Evolutionary conservation across 1,140 invertebrate species (phyloP).

Genomic region (Drosophila kikkawai): DNA sequence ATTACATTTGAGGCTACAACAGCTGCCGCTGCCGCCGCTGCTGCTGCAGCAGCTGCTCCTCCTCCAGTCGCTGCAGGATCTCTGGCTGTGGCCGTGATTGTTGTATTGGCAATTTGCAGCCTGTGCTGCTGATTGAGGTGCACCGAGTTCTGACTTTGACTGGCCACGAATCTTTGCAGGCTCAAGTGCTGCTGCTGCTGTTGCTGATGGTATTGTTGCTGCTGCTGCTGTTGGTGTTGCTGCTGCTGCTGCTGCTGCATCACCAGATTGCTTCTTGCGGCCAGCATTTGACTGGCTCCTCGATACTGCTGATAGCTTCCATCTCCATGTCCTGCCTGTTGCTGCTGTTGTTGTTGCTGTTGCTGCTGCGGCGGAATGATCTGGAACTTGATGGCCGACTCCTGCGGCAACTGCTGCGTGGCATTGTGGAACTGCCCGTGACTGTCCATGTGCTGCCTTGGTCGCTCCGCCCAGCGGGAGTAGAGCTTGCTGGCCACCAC

Average conservation of each 20-base stretch:
- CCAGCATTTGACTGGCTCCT: slow-evolving; percentile 72
- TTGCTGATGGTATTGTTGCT: slow-evolving; percentile 64
- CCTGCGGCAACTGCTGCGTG: slow-evolving; percentile 76
- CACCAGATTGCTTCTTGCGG: slow-evolving; percentile 74
- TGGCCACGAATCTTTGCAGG: slow-evolving; percentile 77
- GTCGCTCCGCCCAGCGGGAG: slow-evolving; percentile 81
- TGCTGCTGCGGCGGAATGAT: slow-evolving; percentile 83
- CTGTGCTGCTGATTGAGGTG: slow-evolving; percentile 81
- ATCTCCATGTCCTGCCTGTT: slow-evolving; percentile 47
- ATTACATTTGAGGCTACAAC: slow-evolving; percentile 57
- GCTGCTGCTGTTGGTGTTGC: slow-evolving; percentile 50
- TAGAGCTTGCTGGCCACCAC: slow-evolving; percentile 83
- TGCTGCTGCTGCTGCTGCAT: slow-evolving; percentile 72
- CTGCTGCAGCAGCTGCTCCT: slow-evolving; percentile 36
- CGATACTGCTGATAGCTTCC: slow-evolving; percentile 75
- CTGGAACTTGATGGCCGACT: slow-evolving; percentile 84
- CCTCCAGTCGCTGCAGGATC: slow-evolving; percentile 41
- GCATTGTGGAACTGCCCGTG: slow-evolving; percentile 72
- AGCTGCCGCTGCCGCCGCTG: slow-evolving; percentile 35
- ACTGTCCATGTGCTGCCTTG: slow-evolving; percentile 68
- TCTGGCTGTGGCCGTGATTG: slow-evolving; percentile 77
- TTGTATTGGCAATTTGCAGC: slow-evolving; percentile 82
- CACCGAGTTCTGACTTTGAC: slow-evolving; percentile 62
- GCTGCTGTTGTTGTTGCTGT: slow-evolving; percentile 55
- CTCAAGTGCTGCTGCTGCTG: slow-evolving; percentile 71